phyloP scores from a whole-genome alignment of 2,797 vertebrate species.

The Acrossocheilus fasciatus region DNA sequence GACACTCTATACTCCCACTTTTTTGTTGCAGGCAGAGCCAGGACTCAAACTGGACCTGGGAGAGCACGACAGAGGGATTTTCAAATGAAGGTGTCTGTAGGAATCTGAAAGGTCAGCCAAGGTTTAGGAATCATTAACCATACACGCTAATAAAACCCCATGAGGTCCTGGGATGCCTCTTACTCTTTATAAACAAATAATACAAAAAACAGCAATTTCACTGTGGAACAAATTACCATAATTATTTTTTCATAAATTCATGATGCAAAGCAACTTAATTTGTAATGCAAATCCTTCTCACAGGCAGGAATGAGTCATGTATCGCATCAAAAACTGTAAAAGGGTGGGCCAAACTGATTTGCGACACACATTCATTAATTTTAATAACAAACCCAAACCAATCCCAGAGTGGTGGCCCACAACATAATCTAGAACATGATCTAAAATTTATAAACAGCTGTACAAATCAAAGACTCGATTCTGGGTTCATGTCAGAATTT shows the following conservation, averaged over 20 bases:
- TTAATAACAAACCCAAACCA: background rate
- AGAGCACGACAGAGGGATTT: constrained; percentile 60
- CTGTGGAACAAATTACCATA: background rate
- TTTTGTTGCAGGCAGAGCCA: constrained; percentile 66
- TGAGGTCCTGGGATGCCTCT: constrained; percentile 46
- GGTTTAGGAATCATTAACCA: constrained; percentile 90
- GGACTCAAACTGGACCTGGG: constrained; percentile 59
- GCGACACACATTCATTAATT: constrained; percentile 1
- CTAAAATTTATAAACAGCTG: background rate
- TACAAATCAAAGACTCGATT: background rate
- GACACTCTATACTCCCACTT: constrained; percentile 45
- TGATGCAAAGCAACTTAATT: background rate
- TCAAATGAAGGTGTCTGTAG: constrained; percentile 72
- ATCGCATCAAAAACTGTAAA: background rate
- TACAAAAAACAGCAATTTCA: background rate
- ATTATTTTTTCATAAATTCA: background rate
- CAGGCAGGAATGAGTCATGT: background rate
- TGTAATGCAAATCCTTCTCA: background rate
- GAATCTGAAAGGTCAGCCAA: constrained; percentile 82
- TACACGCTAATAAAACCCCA: constrained; percentile 79
- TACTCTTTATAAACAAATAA: constrained; percentile 29
- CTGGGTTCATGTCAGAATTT: background rate
- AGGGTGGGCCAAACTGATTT: background rate
- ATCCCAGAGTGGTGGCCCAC: background rate
- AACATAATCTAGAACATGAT: background rate